Evolutionary conservation across 2,888 invertebrate genomes (phyloP), one percentile per base, ranked within the genome.

Genomic region (Erebia ligea): DNA sequence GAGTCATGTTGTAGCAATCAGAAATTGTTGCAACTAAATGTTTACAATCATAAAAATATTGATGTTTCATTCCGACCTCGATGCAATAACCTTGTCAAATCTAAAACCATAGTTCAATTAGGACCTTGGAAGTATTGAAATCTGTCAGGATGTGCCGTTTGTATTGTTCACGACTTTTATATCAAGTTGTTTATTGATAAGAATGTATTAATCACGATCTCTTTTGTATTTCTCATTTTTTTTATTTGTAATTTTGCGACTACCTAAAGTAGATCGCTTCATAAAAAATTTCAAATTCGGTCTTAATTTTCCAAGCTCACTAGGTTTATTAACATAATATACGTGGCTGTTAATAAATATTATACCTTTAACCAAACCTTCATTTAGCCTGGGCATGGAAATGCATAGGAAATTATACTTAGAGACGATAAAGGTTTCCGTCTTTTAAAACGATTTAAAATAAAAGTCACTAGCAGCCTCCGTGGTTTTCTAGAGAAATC

Each of bases 101-200:
- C 73, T 82, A 82, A 77, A 81, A 80, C 82, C 82, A 83, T 82
- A 81, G 82, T 80, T 78, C 77, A 81, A 75, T 73, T 76, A 76
- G 75, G 82, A 84, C 91, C 90, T 92, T 91, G 87, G 83, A 34
- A 76, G 82, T 80, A 86, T 88, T 82, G 87, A 89, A 87, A 84
- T 84, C 80, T 84, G 88, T 87, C 88, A 87, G 87, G 89, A 90
- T 89, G 86, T 89, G 78, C 81, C 79, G 78, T 84, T 84, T 78
- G 83, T 79, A 87, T 87, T 86, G 85, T 86, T 85, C 85, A 83
- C 77, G 72, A 77, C 70, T 75, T 68, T 73, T 68, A 75, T 75
- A 76, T 76, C 70, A 71, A 74, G 74, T 73, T 68, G 68, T 72
- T 72, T 57, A 48, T 67, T 69, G 72, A 67, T 74, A 71, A 73